Conservation (phyloP, 1,140 invertebrate species). For the Drosophila varians region DNA sequence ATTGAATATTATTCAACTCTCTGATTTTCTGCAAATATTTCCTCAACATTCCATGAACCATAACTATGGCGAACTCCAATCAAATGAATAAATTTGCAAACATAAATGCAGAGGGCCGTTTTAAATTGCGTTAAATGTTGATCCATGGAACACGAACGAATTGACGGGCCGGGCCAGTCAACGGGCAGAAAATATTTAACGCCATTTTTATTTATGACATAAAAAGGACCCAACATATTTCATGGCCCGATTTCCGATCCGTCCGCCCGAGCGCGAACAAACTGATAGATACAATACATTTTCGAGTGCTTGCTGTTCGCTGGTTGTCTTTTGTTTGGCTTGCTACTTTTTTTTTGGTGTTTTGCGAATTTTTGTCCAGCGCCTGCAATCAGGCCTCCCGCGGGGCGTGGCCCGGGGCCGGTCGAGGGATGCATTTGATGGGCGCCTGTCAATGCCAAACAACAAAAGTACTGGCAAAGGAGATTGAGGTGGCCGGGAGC, state of each 20-base stretch:
- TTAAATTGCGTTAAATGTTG: conserved; percentile 77
- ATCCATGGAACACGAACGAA: conserved; percentile 53
- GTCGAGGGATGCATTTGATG: conserved; percentile 66
- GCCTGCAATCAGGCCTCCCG: conserved; percentile 48
- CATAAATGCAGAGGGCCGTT: conserved; percentile 5
- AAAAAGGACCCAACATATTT: conserved; percentile 73
- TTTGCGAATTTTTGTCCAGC: conserved; percentile 30
- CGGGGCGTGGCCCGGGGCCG: conserved; percentile 8
- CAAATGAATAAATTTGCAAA: conserved; percentile 45
- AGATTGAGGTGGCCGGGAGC: conserved; percentile 31
- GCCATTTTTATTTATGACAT: conserved; percentile 78
- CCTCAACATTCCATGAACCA: conserved; percentile 6
- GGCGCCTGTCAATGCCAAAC: conserved; percentile 73
- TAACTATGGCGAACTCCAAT: conserved; percentile 18
- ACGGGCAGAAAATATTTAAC: conserved; percentile 66
- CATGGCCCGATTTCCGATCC: conserved; percentile 57
- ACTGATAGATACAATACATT: conserved; percentile 79
- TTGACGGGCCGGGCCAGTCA: conserved; percentile 27
- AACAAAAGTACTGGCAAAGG: conserved; percentile 60
- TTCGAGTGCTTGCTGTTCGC: conserved; percentile 53
- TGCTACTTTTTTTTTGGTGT: neutral
- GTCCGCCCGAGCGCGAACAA: conserved; percentile 56
- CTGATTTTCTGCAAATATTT: conserved; percentile 29
- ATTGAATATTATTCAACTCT: neutral
- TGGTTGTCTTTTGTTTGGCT: conserved; percentile 10